Conservation (phyloP, 2,797 vertebrate genomes). For the Naso thynnoides region DNA sequence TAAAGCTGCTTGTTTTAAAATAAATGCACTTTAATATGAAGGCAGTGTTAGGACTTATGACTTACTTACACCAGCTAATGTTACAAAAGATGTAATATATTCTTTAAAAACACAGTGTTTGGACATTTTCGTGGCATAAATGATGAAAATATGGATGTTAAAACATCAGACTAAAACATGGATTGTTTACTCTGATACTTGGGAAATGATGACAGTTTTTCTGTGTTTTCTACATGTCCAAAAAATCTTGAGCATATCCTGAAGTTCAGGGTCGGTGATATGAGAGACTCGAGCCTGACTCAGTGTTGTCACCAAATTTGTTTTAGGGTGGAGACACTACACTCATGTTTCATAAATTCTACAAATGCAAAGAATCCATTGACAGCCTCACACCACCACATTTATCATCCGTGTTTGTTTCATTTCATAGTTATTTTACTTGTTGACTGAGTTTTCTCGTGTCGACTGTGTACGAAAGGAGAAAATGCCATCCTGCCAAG, state of each 20-base stretch:
- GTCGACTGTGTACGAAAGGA: slow-evolving; percentile 7
- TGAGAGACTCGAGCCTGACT: not conserved
- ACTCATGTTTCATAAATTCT: not conserved
- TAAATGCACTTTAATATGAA: no score
- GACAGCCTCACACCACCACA: not conserved
- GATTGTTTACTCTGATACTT: no score
- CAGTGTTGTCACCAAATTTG: slow-evolving; percentile 17
- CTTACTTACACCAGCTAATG: no score
- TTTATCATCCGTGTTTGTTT: slow-evolving; percentile 43
- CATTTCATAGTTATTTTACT: slow-evolving; percentile 1
- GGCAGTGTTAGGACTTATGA: no score
- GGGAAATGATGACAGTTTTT: not conserved
- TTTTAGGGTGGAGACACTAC: slow-evolving; percentile 12
- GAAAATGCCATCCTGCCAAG: not conserved
- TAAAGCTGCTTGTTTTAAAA: no score
- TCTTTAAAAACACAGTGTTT: no score
- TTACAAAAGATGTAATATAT: no score
- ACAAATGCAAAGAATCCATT: slow-evolving; percentile 1
- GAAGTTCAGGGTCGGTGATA: not conserved
- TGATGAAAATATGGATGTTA: no score
- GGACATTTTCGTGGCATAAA: no score
- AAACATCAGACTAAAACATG: no score
- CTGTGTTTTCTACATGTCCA: not conserved
- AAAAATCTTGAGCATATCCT: not conserved
- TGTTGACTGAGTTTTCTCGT: slow-evolving; percentile 38